phyloP scores from a whole-genome alignment of 2,888 invertebrate species.

The Psococerastis gibbosa region DNA sequence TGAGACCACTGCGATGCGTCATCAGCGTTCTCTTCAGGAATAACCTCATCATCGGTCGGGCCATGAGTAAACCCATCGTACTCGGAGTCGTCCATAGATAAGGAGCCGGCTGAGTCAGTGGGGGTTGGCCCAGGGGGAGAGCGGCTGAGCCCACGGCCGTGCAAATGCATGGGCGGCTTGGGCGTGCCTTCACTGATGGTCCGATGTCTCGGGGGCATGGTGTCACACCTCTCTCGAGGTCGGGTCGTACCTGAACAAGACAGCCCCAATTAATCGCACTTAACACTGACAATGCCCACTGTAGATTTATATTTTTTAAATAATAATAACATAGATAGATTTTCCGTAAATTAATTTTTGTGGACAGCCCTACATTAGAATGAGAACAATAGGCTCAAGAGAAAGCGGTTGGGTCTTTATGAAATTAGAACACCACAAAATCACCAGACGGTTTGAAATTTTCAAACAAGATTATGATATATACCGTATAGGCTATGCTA shows the following conservation, averaged over 20 bases:
- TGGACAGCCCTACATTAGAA: too few relatives aligned
- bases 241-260: conserved; percentile 23
- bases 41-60: conserved; percentile 41
- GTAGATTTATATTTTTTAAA: not conserved
- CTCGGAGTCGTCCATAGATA: conserved; percentile 42
- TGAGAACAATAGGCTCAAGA: too few relatives aligned
- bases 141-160: conserved; percentile 28
- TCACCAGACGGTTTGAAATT: too few relatives aligned
- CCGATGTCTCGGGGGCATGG: conserved; percentile 56
- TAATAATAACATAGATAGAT: too few relatives aligned
- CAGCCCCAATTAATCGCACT: conserved; percentile 1
- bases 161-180: conserved; percentile 23
- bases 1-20: conserved; percentile 29
- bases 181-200: conserved; percentile 38
- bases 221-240: conserved; percentile 59
- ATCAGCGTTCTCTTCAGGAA: conserved; percentile 42
- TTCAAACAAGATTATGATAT: too few relatives aligned
- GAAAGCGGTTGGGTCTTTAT: too few relatives aligned
- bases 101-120: conserved; percentile 46
- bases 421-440: too few relatives aligned
- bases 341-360: too few relatives aligned
- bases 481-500: too few relatives aligned
- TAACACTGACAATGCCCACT: not conserved
- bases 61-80: conserved; percentile 30
- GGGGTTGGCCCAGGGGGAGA: conserved; percentile 35